phyloP scores from a whole-genome alignment of 2,888 invertebrate species.

The Melanargia galathea region DNA sequence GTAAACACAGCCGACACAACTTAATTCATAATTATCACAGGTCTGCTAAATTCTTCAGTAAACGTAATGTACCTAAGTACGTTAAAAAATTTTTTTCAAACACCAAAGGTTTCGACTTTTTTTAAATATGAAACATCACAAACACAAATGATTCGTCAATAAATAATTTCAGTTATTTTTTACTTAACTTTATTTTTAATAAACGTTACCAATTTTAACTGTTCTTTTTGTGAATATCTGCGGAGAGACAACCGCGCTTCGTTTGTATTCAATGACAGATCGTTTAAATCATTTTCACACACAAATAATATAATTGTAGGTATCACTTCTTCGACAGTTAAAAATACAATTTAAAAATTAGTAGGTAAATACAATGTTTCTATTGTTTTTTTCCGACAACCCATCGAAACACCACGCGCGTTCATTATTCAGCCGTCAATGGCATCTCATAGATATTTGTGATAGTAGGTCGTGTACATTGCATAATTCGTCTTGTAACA shows the following conservation, averaged over 20 bases:
- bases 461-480: conserved; percentile 12
- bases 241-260: no score
- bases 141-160: no score
- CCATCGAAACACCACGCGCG: conserved; percentile 27
- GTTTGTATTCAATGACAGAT: not conserved
- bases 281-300: not conserved
- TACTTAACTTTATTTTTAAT: no score
- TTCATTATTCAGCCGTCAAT: conserved; percentile 8
- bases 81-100: no score
- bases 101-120: no score
- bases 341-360: not conserved
- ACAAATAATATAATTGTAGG: no score
- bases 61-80: no score
- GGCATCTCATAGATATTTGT: not conserved
- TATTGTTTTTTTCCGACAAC: not conserved
- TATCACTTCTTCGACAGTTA: not conserved
- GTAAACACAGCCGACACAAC: not conserved
- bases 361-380: not conserved
- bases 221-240: no score
- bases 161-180: no score
- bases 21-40: not conserved
- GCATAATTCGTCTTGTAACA: not conserved
- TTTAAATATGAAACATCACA: no score
- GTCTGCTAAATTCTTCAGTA: no score
- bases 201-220: no score